Evolutionary conservation across 2,113 vertebrate genomes (phyloP).

Genomic region (Erinaceus europaeus): DNA sequence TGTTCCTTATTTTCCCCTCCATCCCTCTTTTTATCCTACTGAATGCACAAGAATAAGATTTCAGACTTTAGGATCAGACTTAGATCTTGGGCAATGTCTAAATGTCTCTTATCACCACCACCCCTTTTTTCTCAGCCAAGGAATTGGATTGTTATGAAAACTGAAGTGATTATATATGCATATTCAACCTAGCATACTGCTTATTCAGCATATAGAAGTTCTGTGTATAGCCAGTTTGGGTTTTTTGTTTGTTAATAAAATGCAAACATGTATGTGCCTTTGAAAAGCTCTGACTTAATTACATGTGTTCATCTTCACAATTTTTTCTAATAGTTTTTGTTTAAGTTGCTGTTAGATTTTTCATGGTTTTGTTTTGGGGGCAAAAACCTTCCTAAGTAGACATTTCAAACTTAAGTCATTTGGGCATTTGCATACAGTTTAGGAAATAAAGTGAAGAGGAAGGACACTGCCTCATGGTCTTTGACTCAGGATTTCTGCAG

Average conservation of each 20-base stretch:
- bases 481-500: conserved; percentile 8
- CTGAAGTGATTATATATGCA: not conserved
- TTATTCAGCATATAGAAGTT: not conserved
- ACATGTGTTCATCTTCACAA: not conserved
- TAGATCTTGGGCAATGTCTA: not conserved
- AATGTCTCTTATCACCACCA: not conserved
- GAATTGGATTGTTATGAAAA: not conserved
- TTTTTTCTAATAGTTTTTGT: not conserved
- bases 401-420: conserved; percentile 29
- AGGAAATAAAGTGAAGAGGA: not conserved
- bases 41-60: not conserved
- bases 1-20: too few relatives aligned
- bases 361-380: conserved; percentile 10
- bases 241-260: not conserved
- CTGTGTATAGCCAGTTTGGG: not conserved
- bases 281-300: not conserved
- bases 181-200: not conserved
- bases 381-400: not conserved
- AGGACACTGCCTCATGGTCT: not conserved
- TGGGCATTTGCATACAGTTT: not conserved
- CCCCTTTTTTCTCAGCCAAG: not conserved
- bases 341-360: not conserved
- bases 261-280: not conserved
- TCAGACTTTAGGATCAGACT: not conserved
- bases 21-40: not conserved